Base-by-base conservation (phyloP, 2,888 invertebrate species). In the Hydroisotoma schaefferi region DNA sequence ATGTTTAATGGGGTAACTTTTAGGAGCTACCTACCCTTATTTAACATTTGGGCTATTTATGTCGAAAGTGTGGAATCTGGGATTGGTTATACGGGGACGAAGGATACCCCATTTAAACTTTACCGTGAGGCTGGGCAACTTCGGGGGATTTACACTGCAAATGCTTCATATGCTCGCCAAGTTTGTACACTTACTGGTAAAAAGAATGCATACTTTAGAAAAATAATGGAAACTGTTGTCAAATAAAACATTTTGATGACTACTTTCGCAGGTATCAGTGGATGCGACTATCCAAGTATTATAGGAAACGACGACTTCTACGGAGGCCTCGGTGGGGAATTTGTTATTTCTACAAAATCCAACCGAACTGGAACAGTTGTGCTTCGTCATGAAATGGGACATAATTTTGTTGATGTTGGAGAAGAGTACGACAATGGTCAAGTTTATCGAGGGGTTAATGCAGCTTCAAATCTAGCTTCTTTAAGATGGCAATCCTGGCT, bases 301-400 rank as follows among this genome's bases (percentile, higher is more conserved):
- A 61, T 65, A 38, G 69, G 60, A 15, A 71, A 71, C 40, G 71
- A 71, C 53, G 69, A 71, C 37, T 71, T 65, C 48, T 71, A 71
- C 27, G 69, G 71, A 12, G 71, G 71, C 15, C 43, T 71, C 6
- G 71, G 71, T 10, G 71, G 71, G n/a, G 71, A 71, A 47, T 64
- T 61, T 27, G 60, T 64, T 3, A 55, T 61, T 44, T 63, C 62
- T 2, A 64, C 58, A 2, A 20, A 29, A 37, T 51, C 46, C n/a
- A 44, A 53, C 25, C 57, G 58, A 23, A 64, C 58, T 2, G 60
- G 61, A 5, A 56, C 58, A 1, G 51, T 65, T 25, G 60, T 65
- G 20, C 33, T 58, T 4, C n/a, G 68, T 25, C 63, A 68, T 38
- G 67, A 63, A 38, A 65, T 61, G 61, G 61, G 63, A 43, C 67